These are phyloP conservation scores for Xylota segnis DNA, from an alignment of 2,888 invertebrate species.

Conservation along the genomic window DNA sequence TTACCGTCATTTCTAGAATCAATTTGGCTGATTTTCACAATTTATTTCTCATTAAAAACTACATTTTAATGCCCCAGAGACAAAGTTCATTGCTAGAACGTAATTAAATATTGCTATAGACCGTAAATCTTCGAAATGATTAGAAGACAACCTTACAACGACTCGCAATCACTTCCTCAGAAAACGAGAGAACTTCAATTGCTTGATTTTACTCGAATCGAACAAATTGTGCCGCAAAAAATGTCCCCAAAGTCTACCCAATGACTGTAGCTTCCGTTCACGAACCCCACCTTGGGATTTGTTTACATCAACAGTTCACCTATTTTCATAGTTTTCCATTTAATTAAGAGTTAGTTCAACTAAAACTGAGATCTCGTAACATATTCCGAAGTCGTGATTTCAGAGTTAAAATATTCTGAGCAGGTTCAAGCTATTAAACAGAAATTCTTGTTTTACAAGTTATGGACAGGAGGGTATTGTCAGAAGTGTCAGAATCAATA, in stretches of 20 bases:
- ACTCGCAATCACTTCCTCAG: background rate
- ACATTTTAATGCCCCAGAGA: background rate
- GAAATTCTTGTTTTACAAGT: background rate
- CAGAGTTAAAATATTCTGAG: background rate
- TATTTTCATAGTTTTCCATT: background rate
- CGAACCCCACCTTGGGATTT: conserved; percentile 3
- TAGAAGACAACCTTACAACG: background rate
- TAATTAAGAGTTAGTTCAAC: conserved; percentile 1
- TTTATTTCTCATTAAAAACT: conserved; percentile 6
- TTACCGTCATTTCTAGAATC: background rate
- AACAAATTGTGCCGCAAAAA: background rate
- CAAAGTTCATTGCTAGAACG: background rate
- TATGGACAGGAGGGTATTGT: background rate
- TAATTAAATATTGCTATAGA: background rate
- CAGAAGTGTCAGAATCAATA: too few relatives aligned
- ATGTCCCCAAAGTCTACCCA: conserved; percentile 20
- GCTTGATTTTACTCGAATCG: background rate
- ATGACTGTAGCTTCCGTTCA: background rate
- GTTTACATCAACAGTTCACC: background rate
- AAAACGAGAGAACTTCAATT: background rate
- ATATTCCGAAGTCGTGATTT: background rate
- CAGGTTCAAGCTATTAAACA: background rate
- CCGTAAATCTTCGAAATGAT: background rate
- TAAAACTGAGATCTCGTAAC: background rate
- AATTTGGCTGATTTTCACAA: background rate